Conservation (phyloP, 2,797 vertebrate species). For the Sebastes iracundus region DNA sequence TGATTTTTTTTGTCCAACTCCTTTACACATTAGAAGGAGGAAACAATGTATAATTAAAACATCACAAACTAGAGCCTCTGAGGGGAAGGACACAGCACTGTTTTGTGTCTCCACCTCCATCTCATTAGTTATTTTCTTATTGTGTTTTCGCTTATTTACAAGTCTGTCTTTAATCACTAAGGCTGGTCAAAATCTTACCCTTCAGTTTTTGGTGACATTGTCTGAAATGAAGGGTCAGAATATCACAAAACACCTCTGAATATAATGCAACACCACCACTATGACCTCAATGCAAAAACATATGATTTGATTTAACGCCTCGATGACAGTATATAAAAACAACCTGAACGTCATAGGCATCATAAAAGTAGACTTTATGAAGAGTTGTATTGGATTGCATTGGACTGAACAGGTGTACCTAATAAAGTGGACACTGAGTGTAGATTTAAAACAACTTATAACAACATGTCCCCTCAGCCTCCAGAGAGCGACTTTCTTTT, state of each 20-base stretch:
- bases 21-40: not conserved
- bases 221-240: not conserved
- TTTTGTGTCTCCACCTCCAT: not conserved
- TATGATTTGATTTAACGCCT: not conserved
- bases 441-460: not conserved
- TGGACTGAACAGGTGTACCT: not conserved
- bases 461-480: not conserved
- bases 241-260: not conserved
- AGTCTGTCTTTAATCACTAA: not conserved
- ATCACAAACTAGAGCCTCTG: not conserved
- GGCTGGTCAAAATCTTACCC: not conserved
- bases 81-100: not conserved
- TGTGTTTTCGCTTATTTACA: not conserved
- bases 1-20: not conserved
- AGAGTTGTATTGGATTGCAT: not conserved
- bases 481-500: not conserved
- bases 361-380: not conserved
- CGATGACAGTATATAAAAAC: not conserved
- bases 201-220: not conserved
- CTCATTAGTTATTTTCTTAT: not conserved
- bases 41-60: not conserved
- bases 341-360: not conserved
- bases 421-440: not conserved
- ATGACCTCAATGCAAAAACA: not conserved
- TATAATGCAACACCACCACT: not conserved